phyloP scores from a whole-genome alignment of 2,797 vertebrate species.

The Pseudochromis fuscus region DNA sequence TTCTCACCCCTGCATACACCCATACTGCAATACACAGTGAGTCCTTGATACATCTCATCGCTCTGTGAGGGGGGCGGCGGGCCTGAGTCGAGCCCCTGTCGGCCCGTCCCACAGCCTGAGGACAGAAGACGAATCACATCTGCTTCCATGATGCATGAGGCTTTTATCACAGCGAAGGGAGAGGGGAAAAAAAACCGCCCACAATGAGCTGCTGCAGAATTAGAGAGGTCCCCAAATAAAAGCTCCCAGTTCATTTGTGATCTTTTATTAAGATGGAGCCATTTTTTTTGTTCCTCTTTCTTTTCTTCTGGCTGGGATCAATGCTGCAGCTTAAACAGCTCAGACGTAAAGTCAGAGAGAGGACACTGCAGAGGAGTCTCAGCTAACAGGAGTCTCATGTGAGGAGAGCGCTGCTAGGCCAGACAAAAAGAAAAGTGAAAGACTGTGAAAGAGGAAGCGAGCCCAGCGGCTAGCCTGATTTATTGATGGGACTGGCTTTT shows the following conservation, averaged over 20 bases:
- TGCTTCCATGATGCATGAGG: slow-evolving; percentile 51
- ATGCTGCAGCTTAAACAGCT: slow-evolving; percentile 1
- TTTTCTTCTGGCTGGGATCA: slow-evolving; percentile 8
- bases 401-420: slow-evolving; percentile 1
- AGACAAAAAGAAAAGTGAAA: slow-evolving; percentile 54
- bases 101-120: slow-evolving; percentile 51
- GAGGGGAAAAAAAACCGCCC: slow-evolving; percentile 47
- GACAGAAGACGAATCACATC: slow-evolving; percentile 60
- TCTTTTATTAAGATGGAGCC: background rate
- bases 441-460: slow-evolving; percentile 63
- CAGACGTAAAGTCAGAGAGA: slow-evolving; percentile 10
- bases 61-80: too few species aligned
- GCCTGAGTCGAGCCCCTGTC: slow-evolving; percentile 25
- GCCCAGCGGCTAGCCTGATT: slow-evolving; percentile 64
- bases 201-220: slow-evolving; percentile 23
- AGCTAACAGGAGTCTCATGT: slow-evolving; percentile 13
- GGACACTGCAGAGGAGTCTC: slow-evolving; percentile 11
- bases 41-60: slow-evolving; percentile 27
- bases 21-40: background rate
- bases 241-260: background rate
- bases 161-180: slow-evolving; percentile 59
- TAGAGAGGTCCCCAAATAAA: slow-evolving; percentile 10
- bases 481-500: slow-evolving; percentile 69
- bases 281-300: background rate
- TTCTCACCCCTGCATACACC: too few species aligned